phyloP scores from a whole-genome alignment of 2,888 invertebrate genomes.

The Heterodera filipjevi region DNA sequence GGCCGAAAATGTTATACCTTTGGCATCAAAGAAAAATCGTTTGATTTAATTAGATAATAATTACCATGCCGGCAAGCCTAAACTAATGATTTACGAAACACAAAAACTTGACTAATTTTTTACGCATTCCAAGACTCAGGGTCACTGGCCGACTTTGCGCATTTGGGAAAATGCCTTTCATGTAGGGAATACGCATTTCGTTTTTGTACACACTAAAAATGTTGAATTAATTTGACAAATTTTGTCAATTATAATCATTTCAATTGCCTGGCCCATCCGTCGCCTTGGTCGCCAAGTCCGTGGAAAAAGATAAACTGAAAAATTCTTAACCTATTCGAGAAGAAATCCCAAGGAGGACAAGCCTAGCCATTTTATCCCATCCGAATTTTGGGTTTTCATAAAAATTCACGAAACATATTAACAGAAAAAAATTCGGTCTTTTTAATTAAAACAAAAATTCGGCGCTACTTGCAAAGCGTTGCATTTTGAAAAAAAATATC shows the following conservation, averaged over 20 bases:
- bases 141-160: slow-evolving; percentile 50
- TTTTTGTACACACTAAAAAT: slow-evolving; percentile 16
- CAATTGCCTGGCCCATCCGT: slow-evolving; percentile 55
- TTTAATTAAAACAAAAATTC: too few species aligned
- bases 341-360: too few species aligned
- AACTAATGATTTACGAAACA: neutral
- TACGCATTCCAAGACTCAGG: slow-evolving; percentile 60
- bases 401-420: too few species aligned
- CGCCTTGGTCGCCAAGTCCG: slow-evolving; percentile 63
- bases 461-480: too few species aligned
- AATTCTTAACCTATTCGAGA: too few species aligned
- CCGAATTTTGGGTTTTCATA: too few species aligned
- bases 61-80: slow-evolving; percentile 58
- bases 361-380: too few species aligned
- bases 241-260: neutral
- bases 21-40: neutral
- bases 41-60: neutral
- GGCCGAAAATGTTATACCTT: slow-evolving; percentile 60
- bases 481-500: too few species aligned
- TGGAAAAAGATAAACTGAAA: slow-evolving; percentile 63
- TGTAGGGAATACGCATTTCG: slow-evolving; percentile 23
- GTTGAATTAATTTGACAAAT: neutral
- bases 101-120: neutral
- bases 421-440: too few species aligned
- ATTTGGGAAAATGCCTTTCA: slow-evolving; percentile 24